phyloP scores from a whole-genome alignment of 2,113 vertebrate species.

The Alethe castanea region DNA sequence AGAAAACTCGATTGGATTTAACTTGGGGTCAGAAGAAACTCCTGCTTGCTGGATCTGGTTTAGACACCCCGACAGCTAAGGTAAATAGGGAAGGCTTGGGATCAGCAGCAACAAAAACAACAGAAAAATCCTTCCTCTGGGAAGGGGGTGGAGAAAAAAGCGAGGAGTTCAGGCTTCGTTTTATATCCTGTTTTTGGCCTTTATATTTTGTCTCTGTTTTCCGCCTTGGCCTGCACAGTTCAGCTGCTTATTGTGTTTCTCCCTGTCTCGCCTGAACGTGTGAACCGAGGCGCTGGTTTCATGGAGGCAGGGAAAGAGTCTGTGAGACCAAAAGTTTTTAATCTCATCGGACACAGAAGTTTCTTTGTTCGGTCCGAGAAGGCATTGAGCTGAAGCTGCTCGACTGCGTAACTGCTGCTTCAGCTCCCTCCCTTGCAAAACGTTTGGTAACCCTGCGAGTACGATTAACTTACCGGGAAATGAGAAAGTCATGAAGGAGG shows the following conservation, averaged over 20 bases:
- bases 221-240: neutral
- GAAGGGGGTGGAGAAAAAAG: neutral
- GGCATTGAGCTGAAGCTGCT: constrained; percentile 32
- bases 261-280: neutral
- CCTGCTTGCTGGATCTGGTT: neutral
- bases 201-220: constrained; percentile 5
- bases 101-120: neutral
- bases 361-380: constrained; percentile 64
- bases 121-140: neutral
- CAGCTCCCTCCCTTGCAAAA: neutral
- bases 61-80: neutral
- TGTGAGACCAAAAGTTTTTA: constrained; percentile 35
- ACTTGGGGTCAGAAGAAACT: neutral
- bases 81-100: neutral
- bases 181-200: constrained; percentile 35
- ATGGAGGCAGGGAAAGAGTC: neutral
- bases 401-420: neutral
- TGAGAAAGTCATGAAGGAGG: neutral
- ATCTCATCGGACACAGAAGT: constrained; percentile 58
- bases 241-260: neutral
- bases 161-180: constrained; percentile 5
- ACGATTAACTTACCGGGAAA: neutral
- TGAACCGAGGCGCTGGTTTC: neutral
- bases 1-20: constrained; percentile 15
- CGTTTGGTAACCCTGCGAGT: neutral